A percentile compares a stretch with the other conserved stretches of the same genome.
Evolutionary conservation across 2,888 invertebrate species (phyloP).

Genomic region (Volucella inanis): DNA sequence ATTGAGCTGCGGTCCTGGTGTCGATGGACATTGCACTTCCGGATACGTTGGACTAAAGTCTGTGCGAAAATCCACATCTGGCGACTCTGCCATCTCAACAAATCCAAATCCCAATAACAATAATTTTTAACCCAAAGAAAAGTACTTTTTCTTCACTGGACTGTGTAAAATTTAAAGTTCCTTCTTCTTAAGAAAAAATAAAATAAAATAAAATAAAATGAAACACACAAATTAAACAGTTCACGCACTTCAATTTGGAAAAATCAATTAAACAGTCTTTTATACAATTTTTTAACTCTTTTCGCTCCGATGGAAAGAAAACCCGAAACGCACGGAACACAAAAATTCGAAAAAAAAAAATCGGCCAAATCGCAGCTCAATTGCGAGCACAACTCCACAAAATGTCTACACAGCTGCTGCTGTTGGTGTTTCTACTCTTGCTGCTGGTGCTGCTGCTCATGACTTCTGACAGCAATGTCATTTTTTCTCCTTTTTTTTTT

Average conservation of each 20-base stretch:
- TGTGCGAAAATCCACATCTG: constrained; percentile 65
- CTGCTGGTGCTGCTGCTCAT: constrained; percentile 38
- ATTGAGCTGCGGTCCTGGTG: constrained; percentile 63
- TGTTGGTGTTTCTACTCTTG: constrained; percentile 53
- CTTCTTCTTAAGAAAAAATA: no score
- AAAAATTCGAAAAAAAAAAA: no score
- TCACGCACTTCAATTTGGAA: constrained; percentile 44
- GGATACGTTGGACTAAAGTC: constrained; percentile 50
- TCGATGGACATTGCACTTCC: constrained; percentile 65
- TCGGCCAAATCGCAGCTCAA: constrained; percentile 60
- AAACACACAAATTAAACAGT: neutral
- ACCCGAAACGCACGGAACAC: constrained; percentile 21
- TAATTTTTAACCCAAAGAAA: constrained; percentile 29
- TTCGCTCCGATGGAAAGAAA: constrained; percentile 45
- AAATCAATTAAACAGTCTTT: constrained; percentile 63
- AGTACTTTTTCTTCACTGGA: constrained; percentile 5
- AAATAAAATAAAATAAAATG: constrained; percentile 12
- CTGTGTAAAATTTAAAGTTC: neutral
- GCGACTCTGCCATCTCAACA: constrained; percentile 63
- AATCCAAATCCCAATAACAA: constrained; percentile 4
- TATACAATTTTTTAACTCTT: constrained; percentile 18
- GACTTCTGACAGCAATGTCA: constrained; percentile 69
- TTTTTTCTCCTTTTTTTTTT: constrained; percentile 21
- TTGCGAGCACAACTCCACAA: constrained; percentile 69
- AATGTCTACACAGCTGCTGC: constrained; percentile 73